phyloP scores from a whole-genome alignment of 2,888 invertebrate genomes.

The Drosophila setosimentum region DNA sequence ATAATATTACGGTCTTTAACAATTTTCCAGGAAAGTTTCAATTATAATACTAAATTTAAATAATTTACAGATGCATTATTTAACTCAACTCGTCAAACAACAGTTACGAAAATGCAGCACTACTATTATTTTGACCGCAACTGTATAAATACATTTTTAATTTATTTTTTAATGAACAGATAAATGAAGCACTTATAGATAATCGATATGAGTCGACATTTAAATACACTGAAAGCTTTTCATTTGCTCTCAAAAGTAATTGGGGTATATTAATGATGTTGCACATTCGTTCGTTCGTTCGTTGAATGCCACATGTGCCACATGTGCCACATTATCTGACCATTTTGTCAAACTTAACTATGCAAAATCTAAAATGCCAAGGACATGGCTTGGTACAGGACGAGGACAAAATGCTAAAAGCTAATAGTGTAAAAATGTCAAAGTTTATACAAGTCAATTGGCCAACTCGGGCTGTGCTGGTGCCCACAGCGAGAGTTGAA shows the following conservation, averaged over 20 bases:
- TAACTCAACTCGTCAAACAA: not conserved
- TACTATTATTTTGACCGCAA: not conserved
- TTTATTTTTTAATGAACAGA: not conserved
- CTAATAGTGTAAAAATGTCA: constrained; percentile 59
- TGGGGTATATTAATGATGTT: not conserved
- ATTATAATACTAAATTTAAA: not conserved
- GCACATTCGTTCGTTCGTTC: not conserved
- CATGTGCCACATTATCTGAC: constrained; percentile 5
- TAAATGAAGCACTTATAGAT: not conserved
- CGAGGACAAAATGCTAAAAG: constrained; percentile 34
- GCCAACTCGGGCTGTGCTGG: constrained; percentile 4
- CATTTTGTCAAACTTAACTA: constrained; percentile 2
- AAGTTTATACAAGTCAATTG: constrained; percentile 58
- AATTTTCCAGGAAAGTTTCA: not conserved
- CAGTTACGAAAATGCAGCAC: not conserved
- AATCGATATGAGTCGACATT: not conserved
- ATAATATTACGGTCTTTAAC: not conserved
- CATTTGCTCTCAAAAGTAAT: not conserved
- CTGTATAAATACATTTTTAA: not conserved
- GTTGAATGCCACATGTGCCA: not conserved
- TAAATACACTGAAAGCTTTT: not conserved
- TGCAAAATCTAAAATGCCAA: constrained; percentile 55
- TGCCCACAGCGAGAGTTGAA: not conserved
- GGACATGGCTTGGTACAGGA: constrained; percentile 33
- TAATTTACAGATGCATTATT: not conserved